A percentile compares a stretch with the other conserved stretches of the same genome.
Evolutionary conservation across 37 sponge, comb jelly and placozoan genomes (phyloP).

Genomic region (Petrosia ficiformis): DNA sequence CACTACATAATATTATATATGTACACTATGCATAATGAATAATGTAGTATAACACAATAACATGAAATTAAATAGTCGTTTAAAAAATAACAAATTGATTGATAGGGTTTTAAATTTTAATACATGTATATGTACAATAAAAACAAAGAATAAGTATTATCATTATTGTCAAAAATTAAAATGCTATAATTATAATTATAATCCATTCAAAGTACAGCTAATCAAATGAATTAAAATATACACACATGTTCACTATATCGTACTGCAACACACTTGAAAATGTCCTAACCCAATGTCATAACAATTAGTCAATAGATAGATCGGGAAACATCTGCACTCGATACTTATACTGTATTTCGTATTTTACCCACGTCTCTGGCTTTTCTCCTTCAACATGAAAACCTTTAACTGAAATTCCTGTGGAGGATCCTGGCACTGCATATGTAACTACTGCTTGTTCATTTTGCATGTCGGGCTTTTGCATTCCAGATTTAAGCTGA

Average conservation of each 20-base stretch:
- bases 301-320: conserved; percentile 69
- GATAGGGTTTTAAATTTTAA: no score
- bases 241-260: no score
- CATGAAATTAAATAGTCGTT: no score
- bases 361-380: conserved; percentile 87
- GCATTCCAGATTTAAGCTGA: conserved; percentile 71
- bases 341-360: conserved; percentile 83
- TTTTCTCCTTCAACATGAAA: conserved; percentile 49
- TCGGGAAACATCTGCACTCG: conserved; percentile 90
- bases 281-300: not conserved
- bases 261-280: no score
- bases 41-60: no score
- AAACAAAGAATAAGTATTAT: no score
- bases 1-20: no score
- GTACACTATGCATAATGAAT: no score
- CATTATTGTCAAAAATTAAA: not conserved
- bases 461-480: conserved; percentile 37
- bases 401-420: conserved; percentile 52
- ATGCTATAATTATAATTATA: not conserved
- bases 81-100: no score
- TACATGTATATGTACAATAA: no score
- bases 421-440: conserved; percentile 77
- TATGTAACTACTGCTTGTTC: conserved; percentile 73
- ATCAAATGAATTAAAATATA: not conserved
- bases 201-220: not conserved